Base-by-base conservation (phyloP, 2,797 vertebrate species). In the Sitta carolinensis region DNA sequence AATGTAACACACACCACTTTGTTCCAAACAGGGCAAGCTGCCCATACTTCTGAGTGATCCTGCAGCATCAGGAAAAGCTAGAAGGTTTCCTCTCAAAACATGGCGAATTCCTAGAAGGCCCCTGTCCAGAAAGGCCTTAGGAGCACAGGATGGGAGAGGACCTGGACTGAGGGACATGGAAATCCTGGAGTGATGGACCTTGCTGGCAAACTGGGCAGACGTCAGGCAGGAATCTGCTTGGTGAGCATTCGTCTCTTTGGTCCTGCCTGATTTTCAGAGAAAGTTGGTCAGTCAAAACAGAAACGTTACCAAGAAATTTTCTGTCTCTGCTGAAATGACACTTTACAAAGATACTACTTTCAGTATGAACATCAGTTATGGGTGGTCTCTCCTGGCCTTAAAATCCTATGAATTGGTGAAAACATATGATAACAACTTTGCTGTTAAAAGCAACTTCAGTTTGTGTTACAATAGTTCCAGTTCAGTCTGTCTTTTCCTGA, bases 161-260 rank as follows among this genome's bases (percentile, higher is more conserved):
- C 34, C 42, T 36, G 19, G 34, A 52, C 9, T 0, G 0, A 10
- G 29, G 20, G 45, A 72, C 38, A 48, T 0, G 3, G 54, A 82
- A 87, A 91, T 62, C 38, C 87, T 79, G 43, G 25, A 57, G 29
- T 76, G 52, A 52, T 4, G 3, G n/a, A 83, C 30, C 50, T 64
- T 74, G 76, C 50, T 50, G 62, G 61, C 50, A 88, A 95, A 52
- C 16, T 1, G 1, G 27, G 36, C 58, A 86, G 78, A 58, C 25
- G 63, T 85, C 48, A 85, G 63, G n/a, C 55, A 76, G 51, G 50
- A 87, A 61, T 81, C 67, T 81, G 74, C 45, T 3, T 4, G 5
- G n/a, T 77, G 52, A 83, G 36, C 26, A n/a, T 54, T 70, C 21
- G 42, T 70, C 62, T 45, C 48, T 74, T 47, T n/a, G 30, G 58